A percentile compares a stretch with the other conserved stretches of the same genome.
Evolutionary conservation across 2,113 vertebrate species (phyloP).

Genomic region (Chionodraco myersi): DNA sequence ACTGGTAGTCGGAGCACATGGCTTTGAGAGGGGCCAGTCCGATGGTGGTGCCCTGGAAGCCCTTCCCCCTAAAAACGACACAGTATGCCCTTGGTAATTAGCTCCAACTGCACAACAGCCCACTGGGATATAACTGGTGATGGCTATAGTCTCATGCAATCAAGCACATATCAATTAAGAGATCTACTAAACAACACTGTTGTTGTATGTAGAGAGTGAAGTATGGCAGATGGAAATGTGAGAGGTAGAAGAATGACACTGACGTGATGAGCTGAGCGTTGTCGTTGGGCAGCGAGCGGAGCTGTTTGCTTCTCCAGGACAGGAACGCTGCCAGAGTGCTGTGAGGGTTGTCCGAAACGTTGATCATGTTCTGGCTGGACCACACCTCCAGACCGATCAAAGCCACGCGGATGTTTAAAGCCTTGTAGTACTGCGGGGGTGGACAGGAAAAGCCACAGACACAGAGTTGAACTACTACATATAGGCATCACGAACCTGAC

Average conservation of each 20-base stretch:
- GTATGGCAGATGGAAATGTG: not conserved
- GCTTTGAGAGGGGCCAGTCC: constrained; percentile 95
- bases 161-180: constrained; percentile 10
- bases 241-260: constrained; percentile 36
- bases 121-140: not conserved
- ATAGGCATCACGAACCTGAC: not conserved
- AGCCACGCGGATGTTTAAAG: constrained; percentile 92
- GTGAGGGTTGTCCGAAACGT: constrained; percentile 90
- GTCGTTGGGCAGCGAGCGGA: constrained; percentile 89
- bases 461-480: not conserved
- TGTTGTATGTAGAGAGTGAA: not conserved
- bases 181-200: not conserved
- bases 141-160: constrained; percentile 3
- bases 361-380: constrained; percentile 87
- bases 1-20: constrained; percentile 98
- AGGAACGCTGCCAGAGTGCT: constrained; percentile 93
- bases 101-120: constrained; percentile 32
- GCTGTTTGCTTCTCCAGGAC: constrained; percentile 91
- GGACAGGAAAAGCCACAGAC: not conserved
- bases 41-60: constrained; percentile 94
- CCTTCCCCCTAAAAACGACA: constrained; percentile 84
- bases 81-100: constrained; percentile 54
- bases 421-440: constrained; percentile 90
- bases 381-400: constrained; percentile 95
- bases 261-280: constrained; percentile 98